Conservation (phyloP, 2,888 invertebrate genomes). For the Amaurobius ferox region DNA sequence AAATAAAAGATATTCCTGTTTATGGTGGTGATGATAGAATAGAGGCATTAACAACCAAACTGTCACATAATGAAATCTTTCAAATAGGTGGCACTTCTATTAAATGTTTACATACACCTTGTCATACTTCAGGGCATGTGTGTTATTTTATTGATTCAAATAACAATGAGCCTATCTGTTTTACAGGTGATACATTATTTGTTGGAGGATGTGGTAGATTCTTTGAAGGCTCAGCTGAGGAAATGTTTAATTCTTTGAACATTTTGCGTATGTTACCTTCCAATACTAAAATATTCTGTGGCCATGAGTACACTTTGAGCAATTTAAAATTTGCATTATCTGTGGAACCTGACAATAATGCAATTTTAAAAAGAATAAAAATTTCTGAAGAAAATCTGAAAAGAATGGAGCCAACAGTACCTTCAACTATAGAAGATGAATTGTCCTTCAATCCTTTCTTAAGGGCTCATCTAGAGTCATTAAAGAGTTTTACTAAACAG, state of each 20-base stretch:
- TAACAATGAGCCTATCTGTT: conserved; percentile 83
- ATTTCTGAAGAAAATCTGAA: conserved; percentile 83
- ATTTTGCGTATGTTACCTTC: conserved; percentile 88
- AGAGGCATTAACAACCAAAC: conserved; percentile 86
- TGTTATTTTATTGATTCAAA: conserved; percentile 87
- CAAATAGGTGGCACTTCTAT: conserved; percentile 65
- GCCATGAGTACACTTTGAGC: conserved; percentile 95
- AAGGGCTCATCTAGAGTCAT: conserved; percentile 84
- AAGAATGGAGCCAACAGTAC: conserved; percentile 86
- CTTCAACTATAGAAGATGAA: conserved; percentile 93
- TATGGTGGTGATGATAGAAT: conserved; percentile 83
- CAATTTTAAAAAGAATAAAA: conserved; percentile 81
- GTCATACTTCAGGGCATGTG: conserved; percentile 96
- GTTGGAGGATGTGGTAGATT: conserved; percentile 97
- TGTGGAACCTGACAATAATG: conserved; percentile 90
- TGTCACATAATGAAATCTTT: conserved; percentile 83
- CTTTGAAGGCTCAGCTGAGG: conserved; percentile 96
- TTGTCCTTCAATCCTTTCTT: conserved; percentile 95
- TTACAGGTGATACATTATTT: conserved; percentile 94
- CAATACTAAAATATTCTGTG: conserved; percentile 92
- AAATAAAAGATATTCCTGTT: conserved; percentile 79
- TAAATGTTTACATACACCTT: conserved; percentile 91
- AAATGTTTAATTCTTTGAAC: conserved; percentile 92
- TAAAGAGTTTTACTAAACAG: conserved; percentile 84
- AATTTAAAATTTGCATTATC: conserved; percentile 92